Evolutionary conservation across 2,888 invertebrate species (phyloP).

Genomic region (Spodoptera littoralis): DNA sequence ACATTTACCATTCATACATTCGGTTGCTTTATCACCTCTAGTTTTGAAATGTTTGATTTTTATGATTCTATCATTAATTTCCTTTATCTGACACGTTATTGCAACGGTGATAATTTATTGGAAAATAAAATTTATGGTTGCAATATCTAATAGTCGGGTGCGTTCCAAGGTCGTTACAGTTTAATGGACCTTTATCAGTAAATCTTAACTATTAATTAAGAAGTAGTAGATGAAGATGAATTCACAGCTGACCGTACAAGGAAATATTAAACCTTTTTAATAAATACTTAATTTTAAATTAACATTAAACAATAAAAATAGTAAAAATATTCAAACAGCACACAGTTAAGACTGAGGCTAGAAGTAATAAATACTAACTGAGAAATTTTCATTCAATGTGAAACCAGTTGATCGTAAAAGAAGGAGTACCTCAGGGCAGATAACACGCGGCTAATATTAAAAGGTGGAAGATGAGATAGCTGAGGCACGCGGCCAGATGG

Average conservation of each 20-base stretch:
- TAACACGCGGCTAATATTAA: conserved; percentile 57
- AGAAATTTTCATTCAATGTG: conserved; percentile 46
- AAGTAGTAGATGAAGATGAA: no score
- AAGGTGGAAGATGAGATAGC: conserved; percentile 61
- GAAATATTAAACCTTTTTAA: no score
- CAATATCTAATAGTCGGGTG: no score
- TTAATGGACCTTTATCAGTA: no score
- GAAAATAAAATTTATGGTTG: no score
- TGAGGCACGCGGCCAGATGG: conserved; percentile 63
- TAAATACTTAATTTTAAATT: no score
- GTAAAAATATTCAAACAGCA: conserved; percentile 9
- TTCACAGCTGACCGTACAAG: no score
- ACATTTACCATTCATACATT: conserved; percentile 25
- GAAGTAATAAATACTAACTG: conserved; percentile 15
- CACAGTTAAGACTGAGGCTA: not conserved
- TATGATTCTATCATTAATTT: conserved; percentile 3
- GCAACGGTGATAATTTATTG: not conserved
- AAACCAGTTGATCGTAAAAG: conserved; percentile 44
- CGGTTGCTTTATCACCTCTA: conserved; percentile 14
- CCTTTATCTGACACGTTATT: conserved; percentile 5
- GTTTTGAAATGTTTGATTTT: conserved; percentile 22
- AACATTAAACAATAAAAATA: conserved; percentile 1
- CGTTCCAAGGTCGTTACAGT: no score
- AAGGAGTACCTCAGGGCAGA: conserved; percentile 31
- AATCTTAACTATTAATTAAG: no score